These are phyloP conservation scores for Mormyrus iriodes DNA, from an alignment of 2,113 vertebrate genomes.

Conservation along the genomic window DNA sequence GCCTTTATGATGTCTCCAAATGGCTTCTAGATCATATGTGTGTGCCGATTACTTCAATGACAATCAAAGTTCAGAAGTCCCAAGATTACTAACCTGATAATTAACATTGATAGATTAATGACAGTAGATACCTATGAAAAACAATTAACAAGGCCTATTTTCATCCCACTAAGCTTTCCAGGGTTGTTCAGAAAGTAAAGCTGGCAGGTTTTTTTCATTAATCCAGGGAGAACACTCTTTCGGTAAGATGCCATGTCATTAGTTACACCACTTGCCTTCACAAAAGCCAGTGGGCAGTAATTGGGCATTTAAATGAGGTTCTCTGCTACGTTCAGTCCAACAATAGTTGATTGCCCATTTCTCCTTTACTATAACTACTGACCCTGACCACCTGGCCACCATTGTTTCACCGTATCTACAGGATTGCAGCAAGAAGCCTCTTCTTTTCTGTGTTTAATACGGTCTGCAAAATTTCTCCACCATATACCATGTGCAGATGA, in stretches of 20 bases:
- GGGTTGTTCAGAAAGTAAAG: background rate
- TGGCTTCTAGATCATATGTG: background rate
- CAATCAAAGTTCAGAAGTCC: background rate
- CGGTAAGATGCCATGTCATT: constrained; percentile 54
- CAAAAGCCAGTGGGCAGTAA: constrained; percentile 49
- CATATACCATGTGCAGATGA: background rate
- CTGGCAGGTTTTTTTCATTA: constrained; percentile 26
- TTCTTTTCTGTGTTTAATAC: background rate
- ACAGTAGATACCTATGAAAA: background rate
- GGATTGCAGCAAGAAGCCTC: background rate
- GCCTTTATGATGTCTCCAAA: constrained; percentile 30
- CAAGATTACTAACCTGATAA: background rate
- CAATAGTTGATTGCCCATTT: constrained; percentile 56
- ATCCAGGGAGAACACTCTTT: constrained; percentile 45
- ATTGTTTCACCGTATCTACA: background rate
- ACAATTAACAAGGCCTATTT: background rate
- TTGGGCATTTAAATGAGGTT: constrained; percentile 60
- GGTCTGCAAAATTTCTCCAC: background rate
- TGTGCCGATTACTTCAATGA: background rate
- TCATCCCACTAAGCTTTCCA: background rate
- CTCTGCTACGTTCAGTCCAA: constrained; percentile 61
- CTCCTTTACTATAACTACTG: constrained; percentile 39
- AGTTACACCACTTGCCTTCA: constrained; percentile 45
- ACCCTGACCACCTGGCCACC: background rate
- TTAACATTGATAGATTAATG: background rate